These are phyloP conservation scores for Eubucco bourcierii DNA, from an alignment of 2,113 vertebrate species.

Conservation along the genomic window DNA sequence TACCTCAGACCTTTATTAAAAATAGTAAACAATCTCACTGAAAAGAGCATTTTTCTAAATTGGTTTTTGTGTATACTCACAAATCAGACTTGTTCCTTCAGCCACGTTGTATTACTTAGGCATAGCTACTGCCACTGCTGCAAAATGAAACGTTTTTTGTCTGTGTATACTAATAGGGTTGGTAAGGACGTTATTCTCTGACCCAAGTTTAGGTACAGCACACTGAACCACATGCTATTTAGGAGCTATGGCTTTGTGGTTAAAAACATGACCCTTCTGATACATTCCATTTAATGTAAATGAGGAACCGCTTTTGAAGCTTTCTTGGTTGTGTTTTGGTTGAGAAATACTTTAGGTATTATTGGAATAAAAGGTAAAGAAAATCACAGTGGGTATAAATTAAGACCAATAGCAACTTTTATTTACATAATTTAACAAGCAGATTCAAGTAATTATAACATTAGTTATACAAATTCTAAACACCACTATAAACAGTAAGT, in stretches of 20 bases:
- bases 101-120: not conserved
- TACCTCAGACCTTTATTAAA: not conserved
- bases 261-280: not conserved
- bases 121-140: not conserved
- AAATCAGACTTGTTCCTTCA: not conserved
- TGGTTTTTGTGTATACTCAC: not conserved
- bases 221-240: not conserved
- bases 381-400: not conserved
- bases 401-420: not conserved
- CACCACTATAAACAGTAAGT: not conserved
- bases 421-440: not conserved
- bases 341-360: not conserved
- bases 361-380: not conserved
- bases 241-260: not conserved
- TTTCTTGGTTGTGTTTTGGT: not conserved
- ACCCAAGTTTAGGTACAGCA: not conserved
- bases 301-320: not conserved
- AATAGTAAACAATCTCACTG: not conserved
- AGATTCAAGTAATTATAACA: not conserved
- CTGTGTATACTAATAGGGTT: not conserved
- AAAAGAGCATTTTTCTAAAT: not conserved
- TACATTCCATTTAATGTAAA: not conserved
- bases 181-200: not conserved
- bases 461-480: not conserved
- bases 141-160: not conserved